A percentile compares a stretch with the other conserved stretches of the same genome.
phyloP scores from a whole-genome alignment of 1,140 invertebrate species.

The Samia ricini region DNA sequence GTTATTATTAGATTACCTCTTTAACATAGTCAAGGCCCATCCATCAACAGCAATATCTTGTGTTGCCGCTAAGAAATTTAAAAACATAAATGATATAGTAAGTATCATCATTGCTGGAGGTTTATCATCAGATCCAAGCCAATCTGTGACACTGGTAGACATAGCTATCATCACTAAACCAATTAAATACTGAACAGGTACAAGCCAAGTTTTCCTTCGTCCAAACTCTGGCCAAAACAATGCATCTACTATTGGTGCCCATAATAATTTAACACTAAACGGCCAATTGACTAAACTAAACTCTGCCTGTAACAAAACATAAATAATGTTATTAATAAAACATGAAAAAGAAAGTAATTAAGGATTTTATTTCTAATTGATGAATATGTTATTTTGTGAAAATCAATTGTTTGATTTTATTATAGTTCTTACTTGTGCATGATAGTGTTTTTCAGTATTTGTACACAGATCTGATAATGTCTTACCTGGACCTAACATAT shows the following conservation, averaged over 20 bases:
- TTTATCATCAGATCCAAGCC: conserved; percentile 83
- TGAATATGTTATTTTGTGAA: too few relatives aligned
- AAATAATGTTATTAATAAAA: too few relatives aligned
- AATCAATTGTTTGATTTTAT: too few relatives aligned
- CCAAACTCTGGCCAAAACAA: conserved; percentile 91
- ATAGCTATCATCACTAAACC: conserved; percentile 92
- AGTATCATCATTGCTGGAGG: conserved; percentile 90
- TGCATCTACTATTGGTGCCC: conserved; percentile 98
- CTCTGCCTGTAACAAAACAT: conserved; percentile 87
- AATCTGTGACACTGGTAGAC: conserved; percentile 84
- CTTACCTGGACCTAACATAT: too few relatives aligned
- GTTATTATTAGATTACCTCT: conserved; percentile 80
- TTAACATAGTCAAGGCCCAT: conserved; percentile 99
- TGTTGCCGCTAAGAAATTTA: conserved; percentile 98
- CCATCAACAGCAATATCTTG: conserved; percentile 99
- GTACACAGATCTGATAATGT: too few relatives aligned
- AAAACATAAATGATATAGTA: conserved; percentile 91
- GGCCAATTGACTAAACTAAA: conserved; percentile 99
- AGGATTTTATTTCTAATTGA: too few relatives aligned
- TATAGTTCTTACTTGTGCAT: too few relatives aligned
- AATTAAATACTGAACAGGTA: conserved; percentile 92
- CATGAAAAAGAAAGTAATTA: too few relatives aligned
- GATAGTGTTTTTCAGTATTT: too few relatives aligned
- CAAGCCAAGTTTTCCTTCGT: conserved; percentile 97
- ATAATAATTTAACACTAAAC: conserved; percentile 97